A percentile compares a stretch with the other conserved stretches of the same genome.
These are phyloP conservation scores for Sparus aurata DNA, from an alignment of 2,797 vertebrate genomes.

Conservation along the genomic window DNA sequence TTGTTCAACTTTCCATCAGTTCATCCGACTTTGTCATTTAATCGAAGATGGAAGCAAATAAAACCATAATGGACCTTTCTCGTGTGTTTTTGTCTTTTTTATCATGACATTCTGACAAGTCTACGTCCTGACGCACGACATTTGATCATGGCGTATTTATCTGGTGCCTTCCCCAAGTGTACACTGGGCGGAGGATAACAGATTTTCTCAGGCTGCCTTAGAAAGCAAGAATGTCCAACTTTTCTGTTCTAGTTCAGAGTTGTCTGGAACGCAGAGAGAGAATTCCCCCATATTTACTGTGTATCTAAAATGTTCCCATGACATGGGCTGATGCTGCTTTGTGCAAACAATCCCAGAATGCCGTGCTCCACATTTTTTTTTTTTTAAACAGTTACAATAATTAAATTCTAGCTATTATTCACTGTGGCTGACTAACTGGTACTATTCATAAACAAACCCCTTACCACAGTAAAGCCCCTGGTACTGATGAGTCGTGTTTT, in stretches of 20 bases:
- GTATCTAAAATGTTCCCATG: background rate
- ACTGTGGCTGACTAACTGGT: background rate
- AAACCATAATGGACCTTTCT: conserved; percentile 64
- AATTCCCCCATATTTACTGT: background rate
- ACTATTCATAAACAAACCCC: background rate
- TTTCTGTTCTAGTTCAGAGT: too few species aligned
- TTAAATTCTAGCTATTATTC: background rate
- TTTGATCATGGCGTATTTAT: background rate
- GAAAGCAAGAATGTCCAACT: too few species aligned
- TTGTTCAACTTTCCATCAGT: conserved; percentile 46
- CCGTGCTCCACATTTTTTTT: background rate
- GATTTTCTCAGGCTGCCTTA: too few species aligned
- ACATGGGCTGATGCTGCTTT: background rate
- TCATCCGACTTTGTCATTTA: conserved; percentile 72
- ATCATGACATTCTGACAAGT: background rate
- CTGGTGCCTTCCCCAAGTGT: background rate
- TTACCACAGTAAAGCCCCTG: background rate
- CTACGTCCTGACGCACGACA: background rate
- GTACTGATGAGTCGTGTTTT: background rate
- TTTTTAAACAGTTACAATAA: background rate
- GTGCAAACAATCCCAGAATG: background rate
- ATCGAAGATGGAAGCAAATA: conserved; percentile 73
- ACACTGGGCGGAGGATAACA: background rate
- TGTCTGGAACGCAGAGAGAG: too few species aligned
- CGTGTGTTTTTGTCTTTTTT: background rate